Evolutionary conservation across 92 coral and sea anemone species (phyloP), one percentile per base, ranked within the genome.

Genomic region (Paragorgia papillata): DNA sequence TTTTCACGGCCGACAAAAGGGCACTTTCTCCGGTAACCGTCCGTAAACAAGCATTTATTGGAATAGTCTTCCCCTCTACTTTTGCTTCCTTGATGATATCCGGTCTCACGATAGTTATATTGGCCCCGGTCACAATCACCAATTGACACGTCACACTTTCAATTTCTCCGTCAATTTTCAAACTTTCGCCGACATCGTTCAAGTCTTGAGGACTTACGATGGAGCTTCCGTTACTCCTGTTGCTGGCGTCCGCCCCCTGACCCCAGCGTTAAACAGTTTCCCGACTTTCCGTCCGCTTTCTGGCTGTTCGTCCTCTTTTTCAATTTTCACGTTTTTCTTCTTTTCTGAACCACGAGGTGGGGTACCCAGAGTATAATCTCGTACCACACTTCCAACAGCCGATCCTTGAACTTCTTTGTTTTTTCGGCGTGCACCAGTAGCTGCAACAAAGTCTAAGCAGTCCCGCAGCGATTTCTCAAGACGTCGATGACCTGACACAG

Each of bases 71-170:
- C 24, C 50, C 66, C 30, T 64, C 41, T 34, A 4, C 57, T n/a
- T 28, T 49, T 33, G 70, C 41, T 79, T 58, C 62, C 74, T 62
- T 49, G 55, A 66, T 57, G 12, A 62, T 24, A 62, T 62, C 69
- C 18, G 69, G 69, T 10, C 46, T 14, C 41, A 62, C 69, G 22
- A 77, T 60, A 10, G 86, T 82, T 43, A 82, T 64, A 66, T 82
- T 75, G 10, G 86, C 55, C 24, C 76, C 86, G 19, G 86, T 83
- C 79, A 66, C 83, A 56, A 67, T 53, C 24, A 83, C 57, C 35
- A 54, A 75, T 30, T 69, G 79, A 54, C 83, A 66, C 33, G 57
- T 20, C 2, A 53, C 59, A 19, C 44, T 65, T 49, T 77, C 64
- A n/a, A 83, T 68, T 62, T 77, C 48, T 53, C 87, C 84, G 0